These are phyloP conservation scores for Ailuropoda melanoleuca DNA, from an alignment of 2,113 vertebrate genomes.

Conservation along the genomic window DNA sequence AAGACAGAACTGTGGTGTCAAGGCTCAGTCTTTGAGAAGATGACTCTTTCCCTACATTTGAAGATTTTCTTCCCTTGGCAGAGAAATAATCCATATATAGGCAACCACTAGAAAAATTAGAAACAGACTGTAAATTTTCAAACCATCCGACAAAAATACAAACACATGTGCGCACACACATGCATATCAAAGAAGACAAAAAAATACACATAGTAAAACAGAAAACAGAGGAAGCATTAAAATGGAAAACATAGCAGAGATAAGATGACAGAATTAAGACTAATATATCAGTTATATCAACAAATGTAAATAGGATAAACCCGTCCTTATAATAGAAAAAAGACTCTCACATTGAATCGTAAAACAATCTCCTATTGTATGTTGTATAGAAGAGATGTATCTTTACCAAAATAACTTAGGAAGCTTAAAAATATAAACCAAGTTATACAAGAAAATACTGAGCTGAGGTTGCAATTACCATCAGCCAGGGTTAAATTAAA, in stretches of 20 bases:
- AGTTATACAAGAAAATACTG: background rate
- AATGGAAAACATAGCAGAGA: conserved; percentile 16
- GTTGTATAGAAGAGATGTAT: background rate
- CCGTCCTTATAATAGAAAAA: background rate
- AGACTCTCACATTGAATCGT: background rate
- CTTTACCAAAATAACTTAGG: conserved; percentile 10
- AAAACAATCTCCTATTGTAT: background rate
- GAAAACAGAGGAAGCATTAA: conserved; percentile 3
- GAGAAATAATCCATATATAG: conserved; percentile 48
- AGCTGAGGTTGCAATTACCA: background rate
- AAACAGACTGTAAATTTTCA: conserved; percentile 46
- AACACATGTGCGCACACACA: background rate
- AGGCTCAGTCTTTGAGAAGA: conserved; percentile 23
- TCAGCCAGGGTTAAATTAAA: conserved; percentile 13
- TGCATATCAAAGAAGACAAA: conserved; percentile 40
- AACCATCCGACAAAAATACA: conserved; percentile 53
- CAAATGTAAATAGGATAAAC: background rate
- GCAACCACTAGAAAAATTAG: conserved; percentile 48
- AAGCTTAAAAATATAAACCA: conserved; percentile 16
- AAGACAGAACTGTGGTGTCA: background rate
- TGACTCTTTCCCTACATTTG: background rate
- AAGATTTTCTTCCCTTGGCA: conserved; percentile 34
- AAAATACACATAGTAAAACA: background rate
- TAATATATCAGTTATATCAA: background rate
- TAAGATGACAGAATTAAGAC: conserved; percentile 15